Evolutionary conservation across 2,113 vertebrate species (phyloP).

Genomic region (Paramormyrops kingsleyae): DNA sequence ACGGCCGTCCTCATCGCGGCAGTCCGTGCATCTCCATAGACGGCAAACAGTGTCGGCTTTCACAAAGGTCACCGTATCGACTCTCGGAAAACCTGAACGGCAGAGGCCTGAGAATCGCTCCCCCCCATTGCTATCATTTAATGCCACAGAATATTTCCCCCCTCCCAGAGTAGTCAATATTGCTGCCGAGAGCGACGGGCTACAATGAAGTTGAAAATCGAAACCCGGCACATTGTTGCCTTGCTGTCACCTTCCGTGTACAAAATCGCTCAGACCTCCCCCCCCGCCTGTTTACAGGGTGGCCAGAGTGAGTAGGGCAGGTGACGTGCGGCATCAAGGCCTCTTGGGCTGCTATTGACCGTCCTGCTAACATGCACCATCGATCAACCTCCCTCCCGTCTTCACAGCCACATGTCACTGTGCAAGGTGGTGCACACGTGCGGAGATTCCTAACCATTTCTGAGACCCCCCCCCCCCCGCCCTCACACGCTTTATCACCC

Average conservation of each 20-base stretch:
- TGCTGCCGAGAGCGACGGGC: background rate
- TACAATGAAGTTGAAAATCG: background rate
- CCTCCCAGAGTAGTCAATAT: background rate
- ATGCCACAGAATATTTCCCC: background rate
- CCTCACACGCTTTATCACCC: background rate
- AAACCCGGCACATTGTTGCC: background rate
- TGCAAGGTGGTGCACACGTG: constrained; percentile 37
- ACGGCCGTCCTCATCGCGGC: background rate
- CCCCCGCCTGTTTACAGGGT: background rate
- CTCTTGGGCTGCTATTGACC: constrained; percentile 39
- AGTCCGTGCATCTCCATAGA: background rate
- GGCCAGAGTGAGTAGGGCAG: background rate
- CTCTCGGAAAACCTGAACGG: background rate
- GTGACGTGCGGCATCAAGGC: background rate
- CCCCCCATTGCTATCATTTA: background rate
- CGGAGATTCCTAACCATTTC: constrained; percentile 42
- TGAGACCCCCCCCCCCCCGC: background rate
- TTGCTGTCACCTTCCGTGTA: background rate
- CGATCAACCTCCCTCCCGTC: constrained; percentile 46
- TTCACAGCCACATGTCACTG: constrained; percentile 32
- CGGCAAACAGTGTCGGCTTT: background rate
- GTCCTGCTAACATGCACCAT: constrained; percentile 35
- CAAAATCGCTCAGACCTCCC: background rate
- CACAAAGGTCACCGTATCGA: background rate
- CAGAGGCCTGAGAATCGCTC: background rate